Evolutionary conservation across 2,113 vertebrate species (phyloP).

Genomic region (Psephotus haematonotus): DNA sequence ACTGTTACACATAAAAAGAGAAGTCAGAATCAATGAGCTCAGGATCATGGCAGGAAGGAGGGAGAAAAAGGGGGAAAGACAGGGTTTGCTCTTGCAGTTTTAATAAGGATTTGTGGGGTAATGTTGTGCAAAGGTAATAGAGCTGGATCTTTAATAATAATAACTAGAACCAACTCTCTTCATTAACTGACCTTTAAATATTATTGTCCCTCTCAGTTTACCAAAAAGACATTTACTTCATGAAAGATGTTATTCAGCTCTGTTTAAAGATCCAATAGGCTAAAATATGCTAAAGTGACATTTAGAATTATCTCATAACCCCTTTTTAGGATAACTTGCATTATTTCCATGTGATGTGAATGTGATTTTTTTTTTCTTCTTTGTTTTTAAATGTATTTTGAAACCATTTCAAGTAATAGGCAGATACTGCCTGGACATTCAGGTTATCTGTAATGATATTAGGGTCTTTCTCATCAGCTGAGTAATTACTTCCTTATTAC

Average conservation of each 20-base stretch:
- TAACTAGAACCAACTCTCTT: slow-evolving; percentile 62
- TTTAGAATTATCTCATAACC: slow-evolving; percentile 76
- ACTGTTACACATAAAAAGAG: background rate
- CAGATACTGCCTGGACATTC: slow-evolving; percentile 48
- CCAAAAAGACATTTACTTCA: slow-evolving; percentile 71
- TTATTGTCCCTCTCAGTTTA: slow-evolving; percentile 72
- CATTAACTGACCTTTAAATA: slow-evolving; percentile 77
- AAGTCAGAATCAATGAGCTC: slow-evolving; percentile 3
- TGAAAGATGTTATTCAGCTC: slow-evolving; percentile 68
- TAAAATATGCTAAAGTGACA: slow-evolving; percentile 79
- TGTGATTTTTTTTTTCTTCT: slow-evolving; percentile 3
- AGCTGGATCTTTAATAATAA: slow-evolving; percentile 62
- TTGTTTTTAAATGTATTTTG: slow-evolving; percentile 39
- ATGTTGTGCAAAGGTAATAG: slow-evolving; percentile 64
- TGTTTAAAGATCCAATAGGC: slow-evolving; percentile 67
- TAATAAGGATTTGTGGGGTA: slow-evolving; percentile 47
- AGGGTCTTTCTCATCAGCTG: slow-evolving; percentile 58
- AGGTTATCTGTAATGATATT: slow-evolving; percentile 64
- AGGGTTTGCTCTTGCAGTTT: background rate
- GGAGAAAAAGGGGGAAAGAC: background rate
- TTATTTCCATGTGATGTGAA: slow-evolving; percentile 74
- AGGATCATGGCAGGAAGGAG: background rate
- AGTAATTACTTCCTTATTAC: slow-evolving; percentile 67
- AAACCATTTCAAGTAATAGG: slow-evolving; percentile 70
- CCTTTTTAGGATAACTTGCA: slow-evolving; percentile 59